Percentiles rank a stretch among this genome's conserved stretches.
Evolutionary conservation across 2,888 invertebrate species (phyloP).

Genomic region (Rhabditoides inermis): DNA sequence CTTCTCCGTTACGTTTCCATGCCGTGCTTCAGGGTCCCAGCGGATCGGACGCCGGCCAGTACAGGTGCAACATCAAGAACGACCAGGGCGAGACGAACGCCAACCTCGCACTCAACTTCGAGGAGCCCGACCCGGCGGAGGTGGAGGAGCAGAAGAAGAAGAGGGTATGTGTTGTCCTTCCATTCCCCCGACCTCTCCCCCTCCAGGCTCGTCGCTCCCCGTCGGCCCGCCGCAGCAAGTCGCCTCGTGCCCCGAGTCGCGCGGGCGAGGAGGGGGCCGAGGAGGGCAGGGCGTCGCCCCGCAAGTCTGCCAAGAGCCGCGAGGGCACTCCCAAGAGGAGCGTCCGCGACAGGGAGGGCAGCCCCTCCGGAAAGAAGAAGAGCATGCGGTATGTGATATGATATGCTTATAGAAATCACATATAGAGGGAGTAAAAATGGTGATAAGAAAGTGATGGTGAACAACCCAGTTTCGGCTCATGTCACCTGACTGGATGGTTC

Average conservation of each 20-base stretch:
- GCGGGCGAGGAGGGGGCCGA: too few relatives aligned
- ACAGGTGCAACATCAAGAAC: constrained; percentile 95
- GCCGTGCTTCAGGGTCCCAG: constrained; percentile 71
- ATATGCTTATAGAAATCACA: too few relatives aligned
- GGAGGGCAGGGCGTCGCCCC: constrained; percentile 28
- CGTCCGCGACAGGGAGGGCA: constrained; percentile 13
- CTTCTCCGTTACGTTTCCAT: too few relatives aligned
- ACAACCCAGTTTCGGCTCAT: too few relatives aligned
- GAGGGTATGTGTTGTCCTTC: neutral
- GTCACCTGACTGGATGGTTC: too few relatives aligned
- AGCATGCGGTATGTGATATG: constrained; percentile 3
- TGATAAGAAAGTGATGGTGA: too few relatives aligned
- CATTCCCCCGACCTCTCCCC: neutral
- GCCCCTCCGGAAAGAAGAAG: constrained; percentile 21
- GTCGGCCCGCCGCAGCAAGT: constrained; percentile 13
- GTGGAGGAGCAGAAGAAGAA: constrained; percentile 2
- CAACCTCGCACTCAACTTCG: constrained; percentile 90
- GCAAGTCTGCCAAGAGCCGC: constrained; percentile 27
- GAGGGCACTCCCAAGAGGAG: constrained; percentile 20
- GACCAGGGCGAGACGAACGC: constrained; percentile 90
- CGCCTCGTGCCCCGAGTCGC: constrained; percentile 28
- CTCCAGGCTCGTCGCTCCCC: constrained; percentile 20
- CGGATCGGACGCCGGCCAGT: constrained; percentile 88
- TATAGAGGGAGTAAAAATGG: too few relatives aligned
- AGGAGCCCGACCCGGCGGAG: constrained; percentile 54